These are phyloP conservation scores for Meles meles DNA, from an alignment of 2,113 vertebrate species.

Conservation along the genomic window DNA sequence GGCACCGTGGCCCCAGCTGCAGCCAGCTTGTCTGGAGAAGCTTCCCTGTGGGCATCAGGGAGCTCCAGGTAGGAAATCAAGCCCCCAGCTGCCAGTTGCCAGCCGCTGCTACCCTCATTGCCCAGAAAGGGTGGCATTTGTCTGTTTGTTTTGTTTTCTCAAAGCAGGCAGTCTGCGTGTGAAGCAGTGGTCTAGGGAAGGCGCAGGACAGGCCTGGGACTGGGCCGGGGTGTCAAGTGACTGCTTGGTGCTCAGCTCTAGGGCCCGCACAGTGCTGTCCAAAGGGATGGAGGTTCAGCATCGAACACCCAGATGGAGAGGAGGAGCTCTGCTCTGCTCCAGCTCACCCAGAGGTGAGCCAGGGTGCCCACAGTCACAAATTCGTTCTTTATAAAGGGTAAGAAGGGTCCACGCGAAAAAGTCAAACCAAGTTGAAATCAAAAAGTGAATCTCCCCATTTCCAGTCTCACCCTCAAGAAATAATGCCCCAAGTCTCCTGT, in stretches of 20 bases:
- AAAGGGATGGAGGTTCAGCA: too few relatives aligned
- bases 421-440: not conserved
- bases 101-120: not conserved
- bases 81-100: accelerated
- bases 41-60: not conserved
- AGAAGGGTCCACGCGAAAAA: not conserved
- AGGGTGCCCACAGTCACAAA: accelerated
- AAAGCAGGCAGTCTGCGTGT: not conserved
- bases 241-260: accelerated
- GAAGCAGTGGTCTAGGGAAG: not conserved
- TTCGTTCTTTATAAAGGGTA: not conserved
- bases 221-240: accelerated
- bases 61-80: not conserved
- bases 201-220: not conserved
- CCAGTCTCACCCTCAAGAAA: not conserved
- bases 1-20: not conserved
- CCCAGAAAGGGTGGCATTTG: not conserved
- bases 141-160: not conserved
- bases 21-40: not conserved
- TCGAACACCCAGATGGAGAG: not conserved
- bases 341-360: not conserved
- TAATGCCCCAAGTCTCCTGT: not conserved
- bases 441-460: not conserved
- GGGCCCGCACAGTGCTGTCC: accelerated
- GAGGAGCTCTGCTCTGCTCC: not conserved